phyloP scores from a whole-genome alignment of 2,888 invertebrate species.

The Agonum fuliginosum region DNA sequence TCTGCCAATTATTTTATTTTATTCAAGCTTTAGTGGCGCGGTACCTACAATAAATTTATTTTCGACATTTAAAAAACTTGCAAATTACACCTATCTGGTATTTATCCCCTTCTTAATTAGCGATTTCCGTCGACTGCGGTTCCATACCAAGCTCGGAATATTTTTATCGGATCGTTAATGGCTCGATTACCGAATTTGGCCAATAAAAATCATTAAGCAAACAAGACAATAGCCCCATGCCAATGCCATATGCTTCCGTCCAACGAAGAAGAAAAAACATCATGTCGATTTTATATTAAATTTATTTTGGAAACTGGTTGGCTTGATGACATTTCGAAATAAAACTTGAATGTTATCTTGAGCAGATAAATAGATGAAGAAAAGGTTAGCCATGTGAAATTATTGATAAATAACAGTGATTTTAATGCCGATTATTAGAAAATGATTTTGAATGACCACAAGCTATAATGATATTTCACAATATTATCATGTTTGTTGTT shows the following conservation, averaged over 20 bases:
- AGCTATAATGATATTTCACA: no score
- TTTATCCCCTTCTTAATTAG: constrained; percentile 19
- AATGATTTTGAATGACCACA: constrained; percentile 13
- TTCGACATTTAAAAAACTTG: constrained; percentile 1
- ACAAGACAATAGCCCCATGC: constrained; percentile 14
- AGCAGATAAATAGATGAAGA: no score
- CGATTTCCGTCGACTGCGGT: background rate
- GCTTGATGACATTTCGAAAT: background rate
- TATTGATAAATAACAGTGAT: constrained; percentile 8
- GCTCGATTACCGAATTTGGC: constrained; percentile 23
- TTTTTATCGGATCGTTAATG: constrained; percentile 17
- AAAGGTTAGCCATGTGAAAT: constrained; percentile 24
- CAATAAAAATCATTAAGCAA: constrained; percentile 34
- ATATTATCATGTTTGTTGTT: no score
- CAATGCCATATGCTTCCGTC: background rate
- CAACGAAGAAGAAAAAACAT: background rate
- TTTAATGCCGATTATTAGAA: constrained; percentile 28
- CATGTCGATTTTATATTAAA: background rate
- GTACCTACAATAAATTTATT: background rate
- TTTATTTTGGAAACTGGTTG: background rate
- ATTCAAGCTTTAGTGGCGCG: no score
- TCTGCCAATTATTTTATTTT: no score
- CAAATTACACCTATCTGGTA: background rate
- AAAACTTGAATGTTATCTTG: constrained; percentile 3
- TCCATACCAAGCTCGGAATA: constrained; percentile 7